Evolutionary conservation across 2,888 invertebrate genomes (phyloP).

Genomic region (Platycheirus rosarum): DNA sequence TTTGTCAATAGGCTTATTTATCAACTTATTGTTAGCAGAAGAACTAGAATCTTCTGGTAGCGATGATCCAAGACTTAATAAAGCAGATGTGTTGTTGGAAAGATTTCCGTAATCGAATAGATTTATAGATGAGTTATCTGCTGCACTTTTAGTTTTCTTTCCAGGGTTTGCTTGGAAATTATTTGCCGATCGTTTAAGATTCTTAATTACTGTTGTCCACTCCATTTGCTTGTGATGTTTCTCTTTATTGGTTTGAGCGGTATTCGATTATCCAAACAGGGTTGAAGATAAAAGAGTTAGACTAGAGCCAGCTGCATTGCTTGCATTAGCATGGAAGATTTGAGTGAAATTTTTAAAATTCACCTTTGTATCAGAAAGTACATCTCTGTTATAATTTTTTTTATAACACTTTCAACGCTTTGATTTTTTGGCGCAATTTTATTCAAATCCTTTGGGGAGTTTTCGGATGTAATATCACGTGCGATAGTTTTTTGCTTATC

Average conservation of each 20-base stretch:
- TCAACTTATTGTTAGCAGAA: not conserved
- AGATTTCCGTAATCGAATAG: too few species aligned
- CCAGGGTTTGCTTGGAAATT: too few species aligned
- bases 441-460: not conserved
- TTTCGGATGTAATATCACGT: not conserved
- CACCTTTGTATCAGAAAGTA: not conserved
- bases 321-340: not conserved
- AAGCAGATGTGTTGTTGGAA: too few species aligned
- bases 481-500: not conserved
- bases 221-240: not conserved
- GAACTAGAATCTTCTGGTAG: not conserved
- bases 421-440: not conserved
- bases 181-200: too few species aligned
- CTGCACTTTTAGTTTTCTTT: not conserved
- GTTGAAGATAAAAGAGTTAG: not conserved
- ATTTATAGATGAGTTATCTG: not conserved
- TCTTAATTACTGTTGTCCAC: constrained; percentile 10
- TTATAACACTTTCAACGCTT: too few species aligned
- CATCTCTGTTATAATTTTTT: too few species aligned
- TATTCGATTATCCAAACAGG: too few species aligned
- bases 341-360: not conserved
- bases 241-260: too few species aligned
- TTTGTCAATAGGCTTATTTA: too few species aligned
- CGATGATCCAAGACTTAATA: too few species aligned
- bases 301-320: not conserved